A percentile compares a stretch with the other conserved stretches of the same genome.
Evolutionary conservation across 1,140 invertebrate genomes (phyloP).

Genomic region (Orchesella cincta): DNA sequence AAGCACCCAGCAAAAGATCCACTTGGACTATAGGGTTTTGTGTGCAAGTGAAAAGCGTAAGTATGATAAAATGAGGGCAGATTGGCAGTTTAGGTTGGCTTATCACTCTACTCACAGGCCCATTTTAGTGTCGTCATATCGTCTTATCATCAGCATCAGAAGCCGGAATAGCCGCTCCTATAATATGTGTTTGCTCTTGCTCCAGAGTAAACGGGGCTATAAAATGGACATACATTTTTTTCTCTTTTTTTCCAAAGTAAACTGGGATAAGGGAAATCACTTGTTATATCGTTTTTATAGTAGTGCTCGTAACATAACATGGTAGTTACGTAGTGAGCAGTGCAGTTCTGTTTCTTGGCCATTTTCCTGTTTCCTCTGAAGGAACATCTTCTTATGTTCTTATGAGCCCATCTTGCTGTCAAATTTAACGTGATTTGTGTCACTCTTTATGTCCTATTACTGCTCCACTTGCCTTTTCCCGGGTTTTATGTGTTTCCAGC

Average conservation of each 20-base stretch:
- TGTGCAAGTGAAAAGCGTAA: neutral
- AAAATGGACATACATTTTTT: no score
- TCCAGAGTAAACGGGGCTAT: no score
- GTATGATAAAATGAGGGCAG: slow-evolving; percentile 9
- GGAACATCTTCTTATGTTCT: neutral
- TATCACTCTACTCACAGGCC: slow-evolving; percentile 12
- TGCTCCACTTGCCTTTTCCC: slow-evolving; percentile 17
- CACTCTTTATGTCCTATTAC: slow-evolving; percentile 28
- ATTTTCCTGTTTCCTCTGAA: neutral
- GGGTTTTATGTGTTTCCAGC: slow-evolving; percentile 6
- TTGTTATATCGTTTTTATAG: no score
- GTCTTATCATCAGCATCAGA: neutral
- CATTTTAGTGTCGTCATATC: neutral
- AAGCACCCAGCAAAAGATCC: no score
- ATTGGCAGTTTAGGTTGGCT: neutral
- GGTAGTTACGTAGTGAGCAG: no score
- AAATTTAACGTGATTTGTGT: slow-evolving; percentile 30
- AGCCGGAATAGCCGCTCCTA: no score
- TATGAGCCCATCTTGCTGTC: slow-evolving; percentile 25
- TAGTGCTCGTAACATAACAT: no score
- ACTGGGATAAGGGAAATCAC: no score
- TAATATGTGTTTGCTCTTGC: no score
- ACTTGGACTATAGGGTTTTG: no score
- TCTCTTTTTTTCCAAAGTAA: no score
- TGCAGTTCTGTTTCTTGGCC: no score